Evolutionary conservation across 2,797 vertebrate genomes (phyloP), one percentile per base, ranked within the genome.

Genomic region (Todus mexicanus): DNA sequence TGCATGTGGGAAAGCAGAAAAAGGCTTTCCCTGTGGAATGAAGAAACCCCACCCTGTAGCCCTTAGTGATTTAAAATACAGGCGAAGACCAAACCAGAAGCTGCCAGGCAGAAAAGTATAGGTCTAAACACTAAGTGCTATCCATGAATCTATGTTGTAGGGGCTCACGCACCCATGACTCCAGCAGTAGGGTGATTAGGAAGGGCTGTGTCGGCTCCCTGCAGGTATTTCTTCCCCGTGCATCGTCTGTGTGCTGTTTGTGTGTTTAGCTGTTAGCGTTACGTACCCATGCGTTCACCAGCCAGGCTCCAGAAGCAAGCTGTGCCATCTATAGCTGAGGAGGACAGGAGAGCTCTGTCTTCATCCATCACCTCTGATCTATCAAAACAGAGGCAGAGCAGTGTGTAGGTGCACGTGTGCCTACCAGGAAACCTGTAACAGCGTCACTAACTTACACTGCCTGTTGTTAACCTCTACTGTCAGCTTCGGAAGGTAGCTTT

Each of bases 321-420:
- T 3, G 97, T 98, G 95, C 65, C 70, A 90, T 97, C 98, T 23
- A 71, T 57, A 29, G 98, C 98, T 17, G 96, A 98, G 14, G 97
- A 98, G 14, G 97, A 98, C 57, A 98, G 97, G 69, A 98, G 92
- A 94, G 97, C 89, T 90, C 96, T 96, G 80, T 98, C 97, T 92
- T 95, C 96, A 94, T 98, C 91, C 63, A 97, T 96, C 84, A 98
- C 91, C 90, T 98, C 97, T 92, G 98, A 89, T 63, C 98, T 98
- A 57, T 76, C 95, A 73, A 94, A 78, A n/a, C 13, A 63, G 51
- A 87, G 70, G 40, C 50, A 66, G 68, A 84, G 11, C 4, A 17
- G 47, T n/a, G 15, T 0, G 6, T 10, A 33, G 27, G 21, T 8
- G 14, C 27, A 6, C 16, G 11, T 16, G 12, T 4, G 3, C 35